Evolutionary conservation across 2,113 vertebrate genomes (phyloP).

Genomic region (Orycteropus afer): DNA sequence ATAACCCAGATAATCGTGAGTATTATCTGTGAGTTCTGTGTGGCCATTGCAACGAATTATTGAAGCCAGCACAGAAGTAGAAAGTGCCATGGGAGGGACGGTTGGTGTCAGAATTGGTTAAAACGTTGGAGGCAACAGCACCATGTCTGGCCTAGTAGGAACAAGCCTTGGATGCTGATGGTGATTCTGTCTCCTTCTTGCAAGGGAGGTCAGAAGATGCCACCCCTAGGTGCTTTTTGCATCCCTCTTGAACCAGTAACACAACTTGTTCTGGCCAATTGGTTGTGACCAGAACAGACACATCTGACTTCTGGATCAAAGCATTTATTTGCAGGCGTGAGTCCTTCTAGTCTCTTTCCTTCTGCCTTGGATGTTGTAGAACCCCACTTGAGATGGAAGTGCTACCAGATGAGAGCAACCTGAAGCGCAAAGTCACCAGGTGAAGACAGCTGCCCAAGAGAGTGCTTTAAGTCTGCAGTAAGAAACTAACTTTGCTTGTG

Average conservation of each 20-base stretch:
- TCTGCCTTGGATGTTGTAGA: neutral
- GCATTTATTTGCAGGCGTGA: neutral
- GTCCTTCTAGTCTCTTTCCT: neutral
- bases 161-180: too few relatives aligned
- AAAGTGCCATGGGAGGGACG: too few relatives aligned
- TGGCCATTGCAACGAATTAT: too few relatives aligned
- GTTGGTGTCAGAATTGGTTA: too few relatives aligned
- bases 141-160: too few relatives aligned
- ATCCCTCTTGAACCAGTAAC: neutral
- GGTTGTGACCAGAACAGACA: neutral
- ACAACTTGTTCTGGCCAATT: neutral
- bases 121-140: too few relatives aligned
- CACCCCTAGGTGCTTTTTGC: too few relatives aligned
- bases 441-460: neutral
- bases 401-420: neutral
- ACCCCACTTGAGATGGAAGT: neutral
- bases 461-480: accelerated
- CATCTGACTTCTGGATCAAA: neutral
- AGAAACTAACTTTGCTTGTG: neutral
- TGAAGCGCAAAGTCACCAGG: neutral
- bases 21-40: too few relatives aligned
- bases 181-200: too few relatives aligned
- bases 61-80: too few relatives aligned
- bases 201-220: too few relatives aligned
- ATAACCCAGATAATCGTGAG: too few relatives aligned